phyloP scores from a whole-genome alignment of 2,113 vertebrate species.

The Pavo muticus region DNA sequence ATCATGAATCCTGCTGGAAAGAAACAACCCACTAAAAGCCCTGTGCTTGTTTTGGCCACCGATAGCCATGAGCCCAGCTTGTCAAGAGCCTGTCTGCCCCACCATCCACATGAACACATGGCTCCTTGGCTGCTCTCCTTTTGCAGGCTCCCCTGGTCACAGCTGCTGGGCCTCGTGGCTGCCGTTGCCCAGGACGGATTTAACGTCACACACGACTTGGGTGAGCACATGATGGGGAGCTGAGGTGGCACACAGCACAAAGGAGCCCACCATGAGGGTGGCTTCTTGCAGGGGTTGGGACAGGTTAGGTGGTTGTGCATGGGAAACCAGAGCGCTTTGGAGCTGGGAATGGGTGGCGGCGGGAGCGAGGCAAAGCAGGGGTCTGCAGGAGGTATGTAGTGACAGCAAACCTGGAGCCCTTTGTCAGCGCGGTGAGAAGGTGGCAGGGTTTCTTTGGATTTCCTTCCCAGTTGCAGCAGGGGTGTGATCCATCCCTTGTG shows the following conservation, averaged over 20 bases:
- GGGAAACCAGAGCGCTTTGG: not conserved
- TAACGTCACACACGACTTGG: slow-evolving; percentile 94
- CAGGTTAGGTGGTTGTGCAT: not conserved
- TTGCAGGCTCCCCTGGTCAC: slow-evolving; percentile 88
- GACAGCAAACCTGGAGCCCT: not conserved
- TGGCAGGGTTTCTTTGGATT: not conserved
- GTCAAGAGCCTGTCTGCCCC: not conserved
- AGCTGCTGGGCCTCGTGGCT: slow-evolving; percentile 87
- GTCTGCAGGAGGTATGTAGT: rapidly evolving
- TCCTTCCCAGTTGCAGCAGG: not conserved
- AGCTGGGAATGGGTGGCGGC: not conserved
- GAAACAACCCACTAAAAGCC: not conserved
- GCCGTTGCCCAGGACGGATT: slow-evolving; percentile 91
- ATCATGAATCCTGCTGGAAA: not conserved
- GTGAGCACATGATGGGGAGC: slow-evolving; percentile 76
- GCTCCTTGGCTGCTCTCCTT: slow-evolving; percentile 1
- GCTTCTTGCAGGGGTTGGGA: not conserved
- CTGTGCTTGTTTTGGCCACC: not conserved
- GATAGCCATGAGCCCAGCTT: not conserved
- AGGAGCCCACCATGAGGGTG: rapidly evolving
- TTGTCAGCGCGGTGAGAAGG: not conserved
- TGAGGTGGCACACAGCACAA: not conserved
- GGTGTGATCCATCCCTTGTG: not conserved
- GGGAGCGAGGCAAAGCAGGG: rapidly evolving
- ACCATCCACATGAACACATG: rapidly evolving